Evolutionary conservation across 2,113 vertebrate species (phyloP), one percentile per base, ranked within the genome.

Genomic region (Pedionomus torquatus): DNA sequence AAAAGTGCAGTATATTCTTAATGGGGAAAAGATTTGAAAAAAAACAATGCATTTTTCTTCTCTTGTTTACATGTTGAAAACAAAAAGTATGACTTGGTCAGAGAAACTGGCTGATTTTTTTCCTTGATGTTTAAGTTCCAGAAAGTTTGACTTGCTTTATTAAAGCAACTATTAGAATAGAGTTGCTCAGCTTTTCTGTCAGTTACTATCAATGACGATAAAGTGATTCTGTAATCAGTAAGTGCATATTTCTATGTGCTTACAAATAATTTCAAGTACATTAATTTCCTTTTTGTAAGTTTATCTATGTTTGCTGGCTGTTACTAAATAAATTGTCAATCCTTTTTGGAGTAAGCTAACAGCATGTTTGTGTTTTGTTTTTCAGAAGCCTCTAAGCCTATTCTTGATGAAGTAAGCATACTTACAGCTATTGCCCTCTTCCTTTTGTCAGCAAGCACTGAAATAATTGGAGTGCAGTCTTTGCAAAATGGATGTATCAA

Each of bases 401-500:
- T 97, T 78, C 97, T 99, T 95, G 99, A 99, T 96, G 99, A 99
- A 97, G 98, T 99, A 91, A 99, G 99, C 97, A 98, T 99, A 97
- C 97, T 99, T 87, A 99, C 99, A 37, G 99, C 99, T 17, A 98
- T 99, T 93, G 98, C 99, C 4, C 98, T 99, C 75, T 99, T 99
- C 97, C 98, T 99, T 91, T 98, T 99, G 97, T 99, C 99, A 61
- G 99, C 99, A 95, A 98, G 99, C 91, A 93, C 87, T 66, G 99
- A 99, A 95, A 98, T 99, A 69, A 98, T 99, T n/a, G 99, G 99
- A 79, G 99, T 99, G 70, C 98, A 98, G 30, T 98, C 98, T 80
- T 98, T 99, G 93, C 99, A 99, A 97, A 99, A 98, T 25, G 99
- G 99, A 91, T 99, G 99, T 96, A 98, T 99, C 97, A 99, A 98